Base-by-base conservation (phyloP, 2,888 invertebrate species). In the Atethmia centrago region DNA sequence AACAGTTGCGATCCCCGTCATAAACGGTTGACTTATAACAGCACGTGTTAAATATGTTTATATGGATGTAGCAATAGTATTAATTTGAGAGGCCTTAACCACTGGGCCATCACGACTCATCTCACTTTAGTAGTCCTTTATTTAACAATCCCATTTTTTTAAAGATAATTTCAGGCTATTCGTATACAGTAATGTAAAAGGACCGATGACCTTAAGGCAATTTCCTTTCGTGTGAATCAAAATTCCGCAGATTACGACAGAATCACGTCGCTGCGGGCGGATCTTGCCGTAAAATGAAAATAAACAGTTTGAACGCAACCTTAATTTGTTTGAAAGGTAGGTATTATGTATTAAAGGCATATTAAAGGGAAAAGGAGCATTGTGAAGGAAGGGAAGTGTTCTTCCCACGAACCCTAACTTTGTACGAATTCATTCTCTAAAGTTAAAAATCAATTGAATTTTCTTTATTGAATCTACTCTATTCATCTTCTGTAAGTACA, bases 251-350 rank as follows among this genome's bases (percentile, higher is more conserved):
- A 51, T 71, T 58, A 68, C 42, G 16, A 31, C 42, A n/a, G 45
- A 28, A 25, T 58, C 45, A 45, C 51, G 53, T 66, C 65, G 76
- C 80, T 76, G 28, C 12, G 14, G 68, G 80, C 76, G 12, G 31
- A 45, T 40, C 53, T 64, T 77, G 28, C 42, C 42, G 53, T 63
- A n/a, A 69, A 56, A 31, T 16, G 16, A 66, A 62, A 65, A 65
- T 47, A 65, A 77, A 55, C 47, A 12, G n/a, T 55, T 21, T 45
- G 53, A 42, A 71, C 40, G 45, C 19, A 53, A 10, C 25, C 28
- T 36, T 76, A 80, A 80, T 69, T 80, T 69, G 65, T 56, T 65
- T 73, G 21, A 62, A 59, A 68, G 16, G 55, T 42, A 12, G 40
- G 25, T 51, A 31, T 73, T 56, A 56, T 21, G 62, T 53, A 31